Evolutionary conservation across 2,888 invertebrate species (phyloP).

Genomic region (Drosophila trichaetosa): DNA sequence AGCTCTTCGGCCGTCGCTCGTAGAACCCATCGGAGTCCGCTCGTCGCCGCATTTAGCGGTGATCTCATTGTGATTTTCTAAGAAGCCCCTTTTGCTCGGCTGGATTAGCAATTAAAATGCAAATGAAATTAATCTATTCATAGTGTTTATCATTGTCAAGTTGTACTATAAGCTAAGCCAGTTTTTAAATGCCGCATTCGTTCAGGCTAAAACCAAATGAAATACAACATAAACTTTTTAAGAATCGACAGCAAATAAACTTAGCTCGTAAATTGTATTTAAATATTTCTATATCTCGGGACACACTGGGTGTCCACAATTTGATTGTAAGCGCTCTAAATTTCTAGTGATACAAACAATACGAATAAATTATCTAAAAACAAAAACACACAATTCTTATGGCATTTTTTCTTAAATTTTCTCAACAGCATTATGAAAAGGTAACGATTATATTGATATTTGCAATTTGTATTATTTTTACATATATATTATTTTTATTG

Average conservation of each 20-base stretch:
- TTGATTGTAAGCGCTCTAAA: conserved; percentile 24
- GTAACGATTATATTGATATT: neutral
- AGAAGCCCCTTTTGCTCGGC: conserved; percentile 47
- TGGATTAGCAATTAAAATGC: conserved; percentile 45
- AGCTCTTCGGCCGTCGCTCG: conserved; percentile 70
- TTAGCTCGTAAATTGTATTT: conserved; percentile 28
- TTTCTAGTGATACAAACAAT: conserved; percentile 40
- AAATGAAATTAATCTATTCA: conserved; percentile 15
- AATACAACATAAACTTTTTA: neutral
- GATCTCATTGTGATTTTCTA: conserved; percentile 65
- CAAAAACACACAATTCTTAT: neutral
- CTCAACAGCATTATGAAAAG: neutral
- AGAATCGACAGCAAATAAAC: conserved; percentile 1
- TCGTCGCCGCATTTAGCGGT: conserved; percentile 27
- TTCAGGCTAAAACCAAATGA: conserved; percentile 22
- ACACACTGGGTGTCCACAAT: conserved; percentile 31
- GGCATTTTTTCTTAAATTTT: no score
- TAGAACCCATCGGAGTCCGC: conserved; percentile 50
- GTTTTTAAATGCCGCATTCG: conserved; percentile 31
- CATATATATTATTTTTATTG: neutral
- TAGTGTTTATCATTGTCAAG: conserved; percentile 41
- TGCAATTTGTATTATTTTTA: no score
- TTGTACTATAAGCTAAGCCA: conserved; percentile 47
- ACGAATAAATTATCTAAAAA: conserved; percentile 43
- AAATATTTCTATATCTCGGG: conserved; percentile 30